A percentile compares a stretch with the other conserved stretches of the same genome.
phyloP scores from a whole-genome alignment of 2,113 vertebrate species.

The Heterochromis multidens region DNA sequence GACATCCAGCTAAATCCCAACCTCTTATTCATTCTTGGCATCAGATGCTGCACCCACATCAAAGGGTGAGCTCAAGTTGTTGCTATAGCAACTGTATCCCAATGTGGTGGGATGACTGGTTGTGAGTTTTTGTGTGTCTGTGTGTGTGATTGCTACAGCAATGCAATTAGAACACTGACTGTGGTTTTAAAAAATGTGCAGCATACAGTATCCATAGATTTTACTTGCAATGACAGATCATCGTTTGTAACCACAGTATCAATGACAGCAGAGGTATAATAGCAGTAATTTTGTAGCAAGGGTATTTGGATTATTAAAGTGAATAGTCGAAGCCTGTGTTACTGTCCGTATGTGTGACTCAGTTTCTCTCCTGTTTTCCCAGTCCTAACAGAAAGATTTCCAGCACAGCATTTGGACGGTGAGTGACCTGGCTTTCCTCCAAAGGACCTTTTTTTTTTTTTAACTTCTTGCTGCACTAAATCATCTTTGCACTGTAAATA shows the following conservation, averaged over 20 bases:
- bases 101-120: not conserved
- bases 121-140: not conserved
- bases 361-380: slow-evolving; percentile 27
- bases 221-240: too few relatives aligned
- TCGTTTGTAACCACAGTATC: not conserved
- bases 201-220: not conserved
- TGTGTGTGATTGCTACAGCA: not conserved
- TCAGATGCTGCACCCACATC: slow-evolving; percentile 11
- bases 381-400: slow-evolving; percentile 96
- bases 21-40: not conserved
- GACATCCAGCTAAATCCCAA: not conserved
- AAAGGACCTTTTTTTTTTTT: not conserved
- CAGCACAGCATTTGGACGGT: slow-evolving; percentile 96
- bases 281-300: not conserved
- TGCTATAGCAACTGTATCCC: slow-evolving; percentile 30
- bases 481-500: not conserved
- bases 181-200: not conserved
- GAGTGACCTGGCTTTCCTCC: slow-evolving; percentile 48
- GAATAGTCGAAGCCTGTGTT: not conserved
- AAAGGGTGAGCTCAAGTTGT: slow-evolving; percentile 4
- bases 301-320: not conserved
- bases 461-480: not conserved
- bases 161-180: not conserved
- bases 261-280: not conserved
- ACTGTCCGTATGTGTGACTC: not conserved